A percentile compares a stretch with the other conserved stretches of the same genome.
These are phyloP conservation scores for Tonatia bakeri DNA, from an alignment of 2,113 vertebrate species.

Conservation along the genomic window DNA sequence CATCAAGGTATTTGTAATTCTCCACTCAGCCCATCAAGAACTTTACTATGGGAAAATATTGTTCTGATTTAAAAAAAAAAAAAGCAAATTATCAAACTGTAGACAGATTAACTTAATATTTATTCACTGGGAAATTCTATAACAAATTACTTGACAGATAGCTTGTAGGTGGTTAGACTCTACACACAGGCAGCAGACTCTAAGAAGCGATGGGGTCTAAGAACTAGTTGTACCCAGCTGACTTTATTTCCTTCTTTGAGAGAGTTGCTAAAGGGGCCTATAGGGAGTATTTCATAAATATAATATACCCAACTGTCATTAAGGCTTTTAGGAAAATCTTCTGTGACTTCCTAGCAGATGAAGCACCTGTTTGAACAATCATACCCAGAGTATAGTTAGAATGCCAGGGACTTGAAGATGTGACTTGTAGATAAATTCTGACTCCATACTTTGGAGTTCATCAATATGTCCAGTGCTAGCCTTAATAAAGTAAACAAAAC, in stretches of 20 bases:
- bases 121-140: conserved; percentile 21
- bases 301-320: background rate
- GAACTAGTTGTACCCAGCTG: background rate
- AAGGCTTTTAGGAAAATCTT: background rate
- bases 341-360: background rate
- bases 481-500: background rate
- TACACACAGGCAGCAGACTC: background rate
- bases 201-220: background rate
- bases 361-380: background rate
- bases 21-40: conserved; percentile 30
- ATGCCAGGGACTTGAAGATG: background rate
- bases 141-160: background rate
- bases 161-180: background rate
- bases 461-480: background rate
- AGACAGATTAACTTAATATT: conserved; percentile 15
- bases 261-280: background rate
- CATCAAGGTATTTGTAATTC: conserved; percentile 57
- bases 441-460: background rate
- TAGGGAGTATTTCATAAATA: background rate
- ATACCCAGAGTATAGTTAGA: background rate
- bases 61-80: conserved; percentile 43
- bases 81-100: background rate
- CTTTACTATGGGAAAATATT: conserved; percentile 50
- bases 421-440: background rate
- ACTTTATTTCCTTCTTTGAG: background rate